Base-by-base conservation (phyloP, 2,113 vertebrate species). In the Pygoscelis antarcticus region DNA sequence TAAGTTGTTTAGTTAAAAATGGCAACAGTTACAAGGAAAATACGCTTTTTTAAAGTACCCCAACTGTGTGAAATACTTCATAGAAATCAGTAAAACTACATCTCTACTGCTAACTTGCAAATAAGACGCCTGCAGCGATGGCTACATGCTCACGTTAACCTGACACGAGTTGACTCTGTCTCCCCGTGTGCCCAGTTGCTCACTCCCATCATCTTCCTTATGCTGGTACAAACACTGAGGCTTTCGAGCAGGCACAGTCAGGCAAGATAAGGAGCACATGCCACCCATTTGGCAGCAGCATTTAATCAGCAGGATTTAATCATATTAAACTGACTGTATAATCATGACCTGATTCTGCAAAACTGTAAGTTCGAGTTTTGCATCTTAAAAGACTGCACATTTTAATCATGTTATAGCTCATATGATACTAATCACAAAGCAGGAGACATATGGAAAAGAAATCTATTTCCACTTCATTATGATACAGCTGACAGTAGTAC, bases 291-390 rank as follows among this genome's bases (percentile, higher is more conserved):
- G 74, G 26, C 57, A 88, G 91, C 52, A 91, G 84, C 57, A 57
- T 72, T 55, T 69, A 88, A 95, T 92, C 95, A 92, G 62, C 26
- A 78, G 87, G 74, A 83, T 86, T 93, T 93, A 94, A 95, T 95
- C 84, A 91, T 46, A 38, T 90, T 94, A 84, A 82, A 89, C 65
- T 40, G 91, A 55, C 36, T 76, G 36, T 69, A 61, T 93, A 95
- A 96, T 91, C 90, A 20, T 90, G 96, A 91, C 91, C 90, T 91
- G 74, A 87, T 96, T 96, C 88, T 86, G 60, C 71, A 93, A 92
- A 95, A 58, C 54, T 2, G 0, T 42, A 83, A 70, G 58, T 66
- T 94, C 2, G 8, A 66, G 44, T 74, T 93, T 83, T 88, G 85
- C 87, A 90, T 96, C 78, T 92, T 77, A 91, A 93, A 77, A 42